Evolutionary conservation across 2,888 invertebrate genomes (phyloP).

Genomic region (Acronicta psi): DNA sequence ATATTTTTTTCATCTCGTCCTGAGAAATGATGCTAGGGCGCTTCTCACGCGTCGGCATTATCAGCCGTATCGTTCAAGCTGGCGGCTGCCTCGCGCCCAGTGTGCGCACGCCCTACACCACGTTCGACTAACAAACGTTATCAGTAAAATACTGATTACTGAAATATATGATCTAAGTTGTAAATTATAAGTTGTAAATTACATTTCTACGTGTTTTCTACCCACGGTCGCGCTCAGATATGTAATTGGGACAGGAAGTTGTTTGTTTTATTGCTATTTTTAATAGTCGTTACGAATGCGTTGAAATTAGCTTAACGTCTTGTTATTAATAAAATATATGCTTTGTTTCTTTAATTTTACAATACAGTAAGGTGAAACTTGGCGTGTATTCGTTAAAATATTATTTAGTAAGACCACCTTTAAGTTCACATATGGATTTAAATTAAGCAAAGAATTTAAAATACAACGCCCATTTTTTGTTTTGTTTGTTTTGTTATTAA

Average conservation of each 20-base stretch:
- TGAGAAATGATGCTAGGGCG: slow-evolving; percentile 68
- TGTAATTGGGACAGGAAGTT: slow-evolving; percentile 44
- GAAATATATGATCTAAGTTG: slow-evolving; percentile 52
- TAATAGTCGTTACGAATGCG: slow-evolving; percentile 23
- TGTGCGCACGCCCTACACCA: slow-evolving; percentile 56
- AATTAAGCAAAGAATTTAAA: too few relatives aligned
- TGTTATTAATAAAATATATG: slow-evolving; percentile 6
- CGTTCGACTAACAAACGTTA: slow-evolving; percentile 46
- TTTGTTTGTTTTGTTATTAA: too few relatives aligned
- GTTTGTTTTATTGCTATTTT: slow-evolving; percentile 36
- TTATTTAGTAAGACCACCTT: background rate
- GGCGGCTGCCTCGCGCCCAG: slow-evolving; percentile 42
- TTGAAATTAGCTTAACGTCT: slow-evolving; percentile 21
- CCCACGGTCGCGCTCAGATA: slow-evolving; percentile 36
- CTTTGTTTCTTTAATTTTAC: background rate
- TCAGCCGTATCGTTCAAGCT: slow-evolving; percentile 59
- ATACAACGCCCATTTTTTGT: too few relatives aligned
- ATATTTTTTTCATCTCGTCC: slow-evolving; percentile 56
- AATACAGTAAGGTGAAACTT: background rate
- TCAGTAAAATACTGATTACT: slow-evolving; percentile 44
- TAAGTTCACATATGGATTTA: too few relatives aligned
- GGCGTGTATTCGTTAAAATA: slow-evolving; percentile 5
- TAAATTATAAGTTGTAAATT: slow-evolving; percentile 51
- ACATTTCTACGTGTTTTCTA: slow-evolving; percentile 37
- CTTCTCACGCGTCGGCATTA: slow-evolving; percentile 76